These are phyloP conservation scores for Phalera bucephala DNA, from an alignment of 2,888 invertebrate genomes.

Conservation along the genomic window DNA sequence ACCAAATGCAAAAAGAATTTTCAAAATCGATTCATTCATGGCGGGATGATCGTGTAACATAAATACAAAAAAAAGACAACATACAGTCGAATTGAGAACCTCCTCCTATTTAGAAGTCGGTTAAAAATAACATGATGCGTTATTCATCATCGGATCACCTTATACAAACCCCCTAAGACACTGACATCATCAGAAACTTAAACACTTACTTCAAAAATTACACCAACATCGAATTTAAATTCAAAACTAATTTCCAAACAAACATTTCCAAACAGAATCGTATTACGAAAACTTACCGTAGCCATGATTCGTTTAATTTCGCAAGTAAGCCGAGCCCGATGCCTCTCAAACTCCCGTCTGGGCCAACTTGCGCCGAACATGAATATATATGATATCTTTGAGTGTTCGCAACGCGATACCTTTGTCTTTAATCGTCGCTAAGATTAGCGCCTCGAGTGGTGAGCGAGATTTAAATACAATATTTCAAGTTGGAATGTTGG, in stretches of 20 bases:
- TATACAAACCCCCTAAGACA: no score
- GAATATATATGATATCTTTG: slow-evolving; percentile 35
- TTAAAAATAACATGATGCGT: no score
- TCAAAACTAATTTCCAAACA: slow-evolving; percentile 9
- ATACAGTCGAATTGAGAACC: no score
- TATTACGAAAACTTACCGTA: slow-evolving; percentile 34
- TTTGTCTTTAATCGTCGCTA: slow-evolving; percentile 9
- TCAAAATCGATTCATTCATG: no score
- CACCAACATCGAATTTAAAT: slow-evolving; percentile 2
- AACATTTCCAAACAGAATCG: slow-evolving; percentile 28
- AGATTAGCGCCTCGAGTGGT: background rate
- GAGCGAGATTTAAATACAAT: background rate
- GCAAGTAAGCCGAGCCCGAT: slow-evolving; percentile 28
- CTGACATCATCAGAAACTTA: no score
- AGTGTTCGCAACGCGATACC: slow-evolving; percentile 19
- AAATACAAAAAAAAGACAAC: no score
- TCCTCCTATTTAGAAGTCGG: no score
- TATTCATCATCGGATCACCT: no score
- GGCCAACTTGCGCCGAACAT: slow-evolving; percentile 36
- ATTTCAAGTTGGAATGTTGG: background rate
- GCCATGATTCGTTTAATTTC: slow-evolving; percentile 42
- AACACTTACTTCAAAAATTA: no score
- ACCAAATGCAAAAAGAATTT: no score
- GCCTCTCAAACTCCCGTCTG: slow-evolving; percentile 36
- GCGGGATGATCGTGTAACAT: no score